Conservation (phyloP, 2,797 vertebrate genomes). For the Diceros bicornis region DNA sequence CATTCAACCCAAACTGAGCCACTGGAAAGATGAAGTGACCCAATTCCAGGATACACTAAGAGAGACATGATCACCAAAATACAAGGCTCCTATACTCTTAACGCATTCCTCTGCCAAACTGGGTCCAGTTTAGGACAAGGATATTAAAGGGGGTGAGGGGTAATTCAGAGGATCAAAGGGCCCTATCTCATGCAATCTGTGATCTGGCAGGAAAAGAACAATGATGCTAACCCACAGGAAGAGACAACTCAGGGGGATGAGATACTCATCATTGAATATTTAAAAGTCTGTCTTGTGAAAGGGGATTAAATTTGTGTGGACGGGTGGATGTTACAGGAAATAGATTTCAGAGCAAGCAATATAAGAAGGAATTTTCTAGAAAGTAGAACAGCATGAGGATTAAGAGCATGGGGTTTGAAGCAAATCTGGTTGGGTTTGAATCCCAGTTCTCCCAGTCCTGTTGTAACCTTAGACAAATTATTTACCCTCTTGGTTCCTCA, state of each 20-base stretch:
- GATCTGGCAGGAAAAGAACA: background rate
- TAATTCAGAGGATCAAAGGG: background rate
- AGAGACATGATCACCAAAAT: background rate
- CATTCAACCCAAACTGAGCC: background rate
- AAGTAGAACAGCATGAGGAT: background rate
- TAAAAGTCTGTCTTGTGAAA: background rate
- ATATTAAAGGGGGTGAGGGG: background rate
- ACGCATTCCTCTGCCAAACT: background rate
- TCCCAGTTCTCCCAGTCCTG: background rate
- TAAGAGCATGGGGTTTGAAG: background rate
- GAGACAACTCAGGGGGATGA: background rate
- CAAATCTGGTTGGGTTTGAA: background rate
- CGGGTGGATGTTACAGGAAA: background rate
- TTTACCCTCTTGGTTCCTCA: background rate
- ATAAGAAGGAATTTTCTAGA: constrained; percentile 30
- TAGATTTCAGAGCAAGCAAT: background rate
- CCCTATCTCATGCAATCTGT: background rate
- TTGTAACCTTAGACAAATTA: background rate
- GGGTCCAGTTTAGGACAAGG: background rate
- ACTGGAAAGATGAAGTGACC: background rate
- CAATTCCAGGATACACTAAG: background rate
- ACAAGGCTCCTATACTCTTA: background rate
- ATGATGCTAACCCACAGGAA: background rate
- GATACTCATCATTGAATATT: background rate
- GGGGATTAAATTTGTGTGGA: background rate